Evolutionary conservation across 2,113 vertebrate genomes (phyloP).

Genomic region (Alligator sinensis): DNA sequence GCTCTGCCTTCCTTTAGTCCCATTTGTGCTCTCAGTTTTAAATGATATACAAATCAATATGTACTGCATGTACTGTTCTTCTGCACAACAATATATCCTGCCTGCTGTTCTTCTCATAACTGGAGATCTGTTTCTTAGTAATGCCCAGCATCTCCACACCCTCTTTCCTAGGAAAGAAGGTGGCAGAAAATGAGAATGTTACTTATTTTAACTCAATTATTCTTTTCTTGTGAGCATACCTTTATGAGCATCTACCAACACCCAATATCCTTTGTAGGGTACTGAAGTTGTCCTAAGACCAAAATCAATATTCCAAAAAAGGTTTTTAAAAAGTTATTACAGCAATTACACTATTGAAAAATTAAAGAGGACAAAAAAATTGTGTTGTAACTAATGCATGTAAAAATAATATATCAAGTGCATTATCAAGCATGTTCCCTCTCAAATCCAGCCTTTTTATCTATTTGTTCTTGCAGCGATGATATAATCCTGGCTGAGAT

Average conservation of each 20-base stretch:
- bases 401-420: constrained; percentile 28
- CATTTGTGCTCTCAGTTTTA: not conserved
- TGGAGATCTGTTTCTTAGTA: not conserved
- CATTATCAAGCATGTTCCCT: constrained; percentile 41
- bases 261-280: not conserved
- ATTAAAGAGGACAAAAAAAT: not conserved
- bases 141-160: not conserved
- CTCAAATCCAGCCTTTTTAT: constrained; percentile 39
- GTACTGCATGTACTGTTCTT: not conserved
- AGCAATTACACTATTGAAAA: not conserved
- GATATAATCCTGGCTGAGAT: constrained; percentile 60
- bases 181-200: not conserved
- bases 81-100: not conserved
- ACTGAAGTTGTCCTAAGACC: not conserved
- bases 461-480: constrained; percentile 50
- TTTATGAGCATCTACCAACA: not conserved
- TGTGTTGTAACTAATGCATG: constrained; percentile 38
- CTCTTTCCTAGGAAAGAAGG: not conserved
- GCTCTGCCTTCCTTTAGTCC: not conserved
- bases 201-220: not conserved
- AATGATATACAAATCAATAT: not conserved
- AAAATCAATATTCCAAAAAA: not conserved
- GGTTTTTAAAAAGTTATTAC: not conserved
- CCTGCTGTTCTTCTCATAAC: not conserved
- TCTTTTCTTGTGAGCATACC: not conserved